Evolutionary conservation across 2,888 invertebrate genomes (phyloP).

Genomic region (Stictocephala bisonia): DNA sequence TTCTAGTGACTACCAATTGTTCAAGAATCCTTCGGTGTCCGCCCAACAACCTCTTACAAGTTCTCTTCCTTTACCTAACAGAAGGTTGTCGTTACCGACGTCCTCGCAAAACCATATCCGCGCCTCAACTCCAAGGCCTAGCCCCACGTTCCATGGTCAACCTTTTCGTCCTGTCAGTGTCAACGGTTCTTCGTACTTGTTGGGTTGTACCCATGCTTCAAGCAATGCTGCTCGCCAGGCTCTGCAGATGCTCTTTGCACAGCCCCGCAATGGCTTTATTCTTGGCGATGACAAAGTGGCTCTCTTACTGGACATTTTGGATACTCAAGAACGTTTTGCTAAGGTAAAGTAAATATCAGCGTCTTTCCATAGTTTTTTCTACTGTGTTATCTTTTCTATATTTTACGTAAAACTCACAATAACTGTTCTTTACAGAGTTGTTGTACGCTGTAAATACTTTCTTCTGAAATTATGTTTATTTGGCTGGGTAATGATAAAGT

Average conservation of each 20-base stretch:
- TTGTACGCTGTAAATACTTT: too few species aligned
- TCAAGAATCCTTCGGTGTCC: constrained; percentile 65
- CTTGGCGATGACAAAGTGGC: constrained; percentile 82
- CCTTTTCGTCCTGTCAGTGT: constrained; percentile 63
- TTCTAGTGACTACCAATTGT: constrained; percentile 73
- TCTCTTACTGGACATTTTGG: constrained; percentile 84
- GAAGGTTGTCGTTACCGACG: constrained; percentile 66
- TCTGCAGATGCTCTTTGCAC: constrained; percentile 74
- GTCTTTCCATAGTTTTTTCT: too few species aligned
- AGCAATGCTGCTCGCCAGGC: constrained; percentile 70
- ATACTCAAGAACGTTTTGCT: constrained; percentile 83
- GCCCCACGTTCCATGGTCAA: constrained; percentile 74
- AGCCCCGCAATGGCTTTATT: constrained; percentile 79
- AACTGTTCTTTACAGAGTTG: too few species aligned
- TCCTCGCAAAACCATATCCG: constrained; percentile 66
- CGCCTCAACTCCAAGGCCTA: constrained; percentile 68
- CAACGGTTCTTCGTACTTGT: constrained; percentile 63
- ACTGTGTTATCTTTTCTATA: too few species aligned
- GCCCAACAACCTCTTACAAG: constrained; percentile 45
- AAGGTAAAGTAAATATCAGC: constrained; percentile 71
- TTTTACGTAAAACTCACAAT: too few species aligned
- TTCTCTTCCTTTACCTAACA: constrained; percentile 41
- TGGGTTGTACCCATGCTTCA: constrained; percentile 65
- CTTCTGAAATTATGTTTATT: too few species aligned
- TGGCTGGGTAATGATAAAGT: too few species aligned